Conservation (phyloP, 1,140 invertebrate species). For the Drosophila tristis region DNA sequence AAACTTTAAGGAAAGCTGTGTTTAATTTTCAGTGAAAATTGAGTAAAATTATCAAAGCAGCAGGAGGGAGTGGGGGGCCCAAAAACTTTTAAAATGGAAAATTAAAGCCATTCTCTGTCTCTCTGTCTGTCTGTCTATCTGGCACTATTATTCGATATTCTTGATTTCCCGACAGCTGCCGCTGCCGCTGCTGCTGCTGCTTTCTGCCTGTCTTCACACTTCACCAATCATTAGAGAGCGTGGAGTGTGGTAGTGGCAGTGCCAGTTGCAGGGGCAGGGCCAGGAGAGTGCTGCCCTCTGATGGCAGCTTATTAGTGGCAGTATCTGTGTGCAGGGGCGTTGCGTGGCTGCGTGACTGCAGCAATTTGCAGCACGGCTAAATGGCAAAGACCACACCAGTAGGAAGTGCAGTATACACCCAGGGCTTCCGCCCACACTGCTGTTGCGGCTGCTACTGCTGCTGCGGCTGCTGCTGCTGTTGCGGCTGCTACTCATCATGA, state of each 20-base stretch:
- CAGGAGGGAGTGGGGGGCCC: neutral
- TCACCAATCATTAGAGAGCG: conserved; percentile 32
- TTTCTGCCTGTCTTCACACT: conserved; percentile 31
- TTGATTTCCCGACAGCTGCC: conserved; percentile 31
- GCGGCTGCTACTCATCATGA: too few species aligned
- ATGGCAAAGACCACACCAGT: conserved; percentile 20
- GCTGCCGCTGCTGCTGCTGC: conserved; percentile 5
- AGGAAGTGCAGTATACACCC: conserved; percentile 16
- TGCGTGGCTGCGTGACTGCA: conserved; percentile 47
- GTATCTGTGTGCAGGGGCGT: conserved; percentile 2
- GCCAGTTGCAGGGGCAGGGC: conserved; percentile 13
- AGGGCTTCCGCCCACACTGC: conserved; percentile 18
- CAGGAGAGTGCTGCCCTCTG: conserved; percentile 29
- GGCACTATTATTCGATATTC: neutral
- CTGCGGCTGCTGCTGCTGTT: too few species aligned
- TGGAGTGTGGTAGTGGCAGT: conserved; percentile 10
- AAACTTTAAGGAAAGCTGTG: conserved; percentile 6
- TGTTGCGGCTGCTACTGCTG: too few species aligned
- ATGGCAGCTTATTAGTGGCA: conserved; percentile 61
- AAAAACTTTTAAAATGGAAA: neutral
- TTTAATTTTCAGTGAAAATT: conserved; percentile 36
- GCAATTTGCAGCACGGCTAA: conserved; percentile 48
- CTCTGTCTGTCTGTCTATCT: neutral
- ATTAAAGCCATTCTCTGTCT: conserved; percentile 26
- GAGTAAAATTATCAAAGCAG: conserved; percentile 14